These are phyloP conservation scores for Lutraria rhynchaena DNA, from an alignment of 1,140 invertebrate species.

Conservation along the genomic window DNA sequence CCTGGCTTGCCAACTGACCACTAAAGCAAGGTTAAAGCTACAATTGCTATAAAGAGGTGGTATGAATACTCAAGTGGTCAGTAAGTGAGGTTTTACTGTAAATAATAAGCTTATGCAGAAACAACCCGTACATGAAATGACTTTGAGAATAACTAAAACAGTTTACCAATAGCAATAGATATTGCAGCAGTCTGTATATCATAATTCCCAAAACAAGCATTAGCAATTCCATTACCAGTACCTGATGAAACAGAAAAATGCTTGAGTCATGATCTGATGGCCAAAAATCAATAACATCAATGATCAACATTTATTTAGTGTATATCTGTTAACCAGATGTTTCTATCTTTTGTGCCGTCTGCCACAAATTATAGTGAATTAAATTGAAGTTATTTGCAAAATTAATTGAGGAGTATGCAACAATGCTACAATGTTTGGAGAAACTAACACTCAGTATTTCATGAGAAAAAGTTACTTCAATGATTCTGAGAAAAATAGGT, in stretches of 20 bases:
- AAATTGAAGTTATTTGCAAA: background rate
- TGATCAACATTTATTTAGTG: background rate
- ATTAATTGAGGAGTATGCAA: background rate
- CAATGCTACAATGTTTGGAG: too few relatives aligned
- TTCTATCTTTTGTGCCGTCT: background rate
- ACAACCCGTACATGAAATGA: too few relatives aligned
- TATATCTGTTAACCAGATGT: background rate
- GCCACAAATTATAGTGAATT: background rate
- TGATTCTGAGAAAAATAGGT: too few relatives aligned
- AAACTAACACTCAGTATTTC: too few relatives aligned
- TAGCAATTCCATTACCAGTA: conserved; percentile 46
- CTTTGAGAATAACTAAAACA: too few relatives aligned
- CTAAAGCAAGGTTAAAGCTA: too few relatives aligned
- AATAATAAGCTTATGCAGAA: too few relatives aligned
- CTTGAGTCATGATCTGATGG: background rate
- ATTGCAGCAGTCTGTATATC: conserved; percentile 24
- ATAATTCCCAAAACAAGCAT: conserved; percentile 23
- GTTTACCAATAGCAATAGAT: conserved; percentile 23
- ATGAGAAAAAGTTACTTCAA: too few relatives aligned
- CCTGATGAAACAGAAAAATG: background rate
- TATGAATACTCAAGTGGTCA: too few relatives aligned
- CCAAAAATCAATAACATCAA: background rate
- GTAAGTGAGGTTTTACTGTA: too few relatives aligned
- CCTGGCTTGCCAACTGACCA: too few relatives aligned
- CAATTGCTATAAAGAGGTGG: too few relatives aligned